Base-by-base conservation (phyloP, 2,888 invertebrate species). In the Embidobia sp. region DNA sequence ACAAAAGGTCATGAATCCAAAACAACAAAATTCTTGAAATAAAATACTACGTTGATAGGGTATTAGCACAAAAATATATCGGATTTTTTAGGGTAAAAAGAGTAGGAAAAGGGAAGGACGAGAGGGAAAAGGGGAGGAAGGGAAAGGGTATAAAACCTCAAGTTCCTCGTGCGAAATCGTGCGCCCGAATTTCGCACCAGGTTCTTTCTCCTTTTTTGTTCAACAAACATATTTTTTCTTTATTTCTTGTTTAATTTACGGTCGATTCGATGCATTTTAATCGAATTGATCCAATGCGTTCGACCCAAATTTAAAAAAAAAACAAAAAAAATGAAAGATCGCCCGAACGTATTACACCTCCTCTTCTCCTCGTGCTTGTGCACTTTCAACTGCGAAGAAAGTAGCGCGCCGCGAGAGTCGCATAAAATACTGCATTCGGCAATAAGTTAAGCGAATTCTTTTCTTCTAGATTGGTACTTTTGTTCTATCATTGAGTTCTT, bases 341-440 rank as follows among this genome's bases (percentile, higher is more conserved):
- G n/a, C n/a, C n/a, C n/a, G n/a, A n/a, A n/a, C n/a, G n/a, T n/a
- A n/a, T n/a, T n/a, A n/a, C n/a, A n/a, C n/a, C n/a, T n/a, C n/a
- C n/a, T n/a, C n/a, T n/a, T n/a, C n/a, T n/a, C n/a, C n/a, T n/a
- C n/a, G n/a, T n/a, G n/a, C n/a, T n/a, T n/a, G n/a, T n/a, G n/a
- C n/a, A n/a, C n/a, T n/a, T n/a, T n/a, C n/a, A n/a, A n/a, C n/a
- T n/a, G n/a, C 70, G 59, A 57, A 48, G 74, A 79, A 73, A 67
- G 77, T 57, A 80, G 77, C 78, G 82, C 84, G 80, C 78, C 82
- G 82, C 84, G 83, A 82, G 84, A 84, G 80, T 80, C 82, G 84
- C 83, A 83, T 81, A 77, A 84, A 89, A 89, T 88, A 88, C 89
- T 89, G 88, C 86, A 87, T 86, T 84, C 85, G 88, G 87, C 85